Conservation (phyloP, 2,888 invertebrate species). For the Dryocosmus kuriphilus region DNA sequence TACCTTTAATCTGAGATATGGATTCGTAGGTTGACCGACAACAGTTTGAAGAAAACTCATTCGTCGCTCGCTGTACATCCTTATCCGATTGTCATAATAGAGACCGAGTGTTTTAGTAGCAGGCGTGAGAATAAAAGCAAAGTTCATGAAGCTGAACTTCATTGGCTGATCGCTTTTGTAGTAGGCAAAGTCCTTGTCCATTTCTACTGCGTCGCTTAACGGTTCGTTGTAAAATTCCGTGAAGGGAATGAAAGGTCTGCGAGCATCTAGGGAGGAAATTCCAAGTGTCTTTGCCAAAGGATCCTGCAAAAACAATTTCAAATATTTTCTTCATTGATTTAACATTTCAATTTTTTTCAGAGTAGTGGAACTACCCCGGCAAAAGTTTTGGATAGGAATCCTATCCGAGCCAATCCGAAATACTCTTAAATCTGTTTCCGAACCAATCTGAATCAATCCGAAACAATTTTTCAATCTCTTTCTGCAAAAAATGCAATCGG, state of each 20-base stretch:
- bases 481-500: no score
- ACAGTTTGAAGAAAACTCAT: slow-evolving; percentile 91
- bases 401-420: no score
- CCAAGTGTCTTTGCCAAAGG: slow-evolving; percentile 85
- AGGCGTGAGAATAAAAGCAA: slow-evolving; percentile 93
- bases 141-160: slow-evolving; percentile 93
- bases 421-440: no score
- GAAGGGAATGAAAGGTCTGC: slow-evolving; percentile 90
- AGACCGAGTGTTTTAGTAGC: slow-evolving; percentile 94
- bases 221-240: slow-evolving; percentile 97
- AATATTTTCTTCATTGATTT: slow-evolving; percentile 46
- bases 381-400: no score
- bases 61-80: slow-evolving; percentile 95
- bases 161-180: slow-evolving; percentile 85
- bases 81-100: slow-evolving; percentile 95
- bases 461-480: no score
- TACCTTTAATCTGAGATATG: slow-evolving; percentile 89
- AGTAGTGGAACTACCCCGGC: background rate
- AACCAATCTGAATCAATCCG: no score
- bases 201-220: slow-evolving; percentile 93
- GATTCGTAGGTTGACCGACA: slow-evolving; percentile 89
- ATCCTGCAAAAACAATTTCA: slow-evolving; percentile 70
- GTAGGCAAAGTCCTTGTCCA: slow-evolving; percentile 95
- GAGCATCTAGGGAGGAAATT: slow-evolving; percentile 88
- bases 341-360: background rate